Base-by-base conservation (phyloP, 2,888 invertebrate genomes). In the Erpobdella octoculata region DNA sequence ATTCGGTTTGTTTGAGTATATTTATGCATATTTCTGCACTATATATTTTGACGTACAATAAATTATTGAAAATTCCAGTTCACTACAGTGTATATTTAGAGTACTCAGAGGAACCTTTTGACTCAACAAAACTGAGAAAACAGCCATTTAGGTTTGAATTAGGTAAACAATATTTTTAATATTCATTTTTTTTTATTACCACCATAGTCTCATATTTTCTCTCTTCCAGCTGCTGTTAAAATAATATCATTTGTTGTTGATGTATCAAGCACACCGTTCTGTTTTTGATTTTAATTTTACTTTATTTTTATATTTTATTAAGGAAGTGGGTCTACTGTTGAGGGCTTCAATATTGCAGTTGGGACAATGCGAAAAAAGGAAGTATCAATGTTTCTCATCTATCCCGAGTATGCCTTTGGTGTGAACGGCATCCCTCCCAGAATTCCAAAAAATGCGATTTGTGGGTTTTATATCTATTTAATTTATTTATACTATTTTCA, bases 301-400 rank as follows among this genome's bases (percentile, higher is more conserved):
- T 18, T 62, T 2, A 71, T 64, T 15, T 64, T 33, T 15, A 37
- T 35, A 15, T n/a, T 12, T 28, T 67, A 21, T 59, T 8, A 5
- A 71, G 64, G 46, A 36, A 6, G 25, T 35, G 31, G 21, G 3
- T 61, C 59, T 9, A 48, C 72, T 18, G 71, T 75, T 8, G 64
- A 72, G 12, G 77, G 77, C n/a, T 53, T 76, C 21, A 75, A 75
- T 25, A 8, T 76, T 21, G 76, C 74, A 18, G 69, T 76, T 9
- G 21, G 64, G 15, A 64, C 90, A 0, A 93, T 94, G 93, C 83
- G 86, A 76, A 87, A 89, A n/a, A 88, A 88, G 59, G 94, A 94
- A 83, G 85, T 88, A 73, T 86, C 93, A 0, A 69, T 35, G 68
- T 92, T 93, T 81, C 82, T 92, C 0, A 86, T 93, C 33, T 86